Base-by-base conservation (phyloP, 1,140 invertebrate species). In the Triops longicaudatus region DNA sequence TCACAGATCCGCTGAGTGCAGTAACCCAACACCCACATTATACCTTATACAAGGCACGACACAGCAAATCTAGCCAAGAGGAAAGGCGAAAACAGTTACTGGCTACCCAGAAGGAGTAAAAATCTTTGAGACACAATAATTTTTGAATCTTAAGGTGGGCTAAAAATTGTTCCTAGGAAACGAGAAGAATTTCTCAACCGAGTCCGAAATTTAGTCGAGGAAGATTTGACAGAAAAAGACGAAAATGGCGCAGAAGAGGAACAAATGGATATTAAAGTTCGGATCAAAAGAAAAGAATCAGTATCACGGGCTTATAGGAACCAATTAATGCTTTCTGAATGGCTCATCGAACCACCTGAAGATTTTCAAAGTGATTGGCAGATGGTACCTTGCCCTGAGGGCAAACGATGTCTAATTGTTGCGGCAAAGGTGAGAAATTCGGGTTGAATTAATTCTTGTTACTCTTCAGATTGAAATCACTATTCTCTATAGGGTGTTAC, bases 311-410 rank as follows among this genome's bases (percentile, higher is more conserved):
- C 44, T 41, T 79, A 74, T 27, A 79, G 74, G 71, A 77, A 79
- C 12, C 80, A 87, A 82, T 82, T 93, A 42, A 93, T 93, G 93
- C 82, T 93, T 28, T 97, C 95, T 0, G 96, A 98, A 84, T 98
- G 95, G 95, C 85, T 98, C 82, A 84, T 92, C 1, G 93, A 97
- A 80, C 88, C 91, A 73, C 96, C 96, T 17, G 84, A 87, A 76
- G 91, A 95, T 84, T 89, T 96, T 80, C 81, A 87, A 37, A 84
- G 88, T 10, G 89, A 92, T 74, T 98, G 95, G 94, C 83, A 89
- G n/a, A 87, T 94, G 78, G 88, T 94, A 41, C 87, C 91, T 0
- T 95, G 92, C 84, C 96, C 96, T 42, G 87, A 90, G 80, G 96
- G 94, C 31, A 89, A 88, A 79, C 86, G 96, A 78, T 88, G 87